A percentile compares a stretch with the other conserved stretches of the same genome.
phyloP scores from a whole-genome alignment of 2,888 invertebrate genomes.

The Ecdyonurus torrentis region DNA sequence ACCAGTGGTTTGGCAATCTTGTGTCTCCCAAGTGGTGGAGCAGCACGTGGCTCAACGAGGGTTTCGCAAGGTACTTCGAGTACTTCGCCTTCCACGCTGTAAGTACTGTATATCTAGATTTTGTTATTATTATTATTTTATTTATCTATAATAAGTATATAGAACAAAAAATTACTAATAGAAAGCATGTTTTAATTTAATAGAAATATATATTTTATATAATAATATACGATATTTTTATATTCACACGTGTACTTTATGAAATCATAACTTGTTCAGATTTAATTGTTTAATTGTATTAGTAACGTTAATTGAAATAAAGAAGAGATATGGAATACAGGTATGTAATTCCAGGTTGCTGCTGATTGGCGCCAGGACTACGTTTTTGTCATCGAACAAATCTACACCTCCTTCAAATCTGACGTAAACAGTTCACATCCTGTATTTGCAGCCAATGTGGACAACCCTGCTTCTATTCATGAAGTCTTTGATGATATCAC shows the following conservation, averaged over 20 bases:
- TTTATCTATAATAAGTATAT: neutral
- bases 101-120: too few relatives aligned
- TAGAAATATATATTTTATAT: too few relatives aligned
- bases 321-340: neutral
- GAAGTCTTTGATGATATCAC: conserved; percentile 78
- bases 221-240: too few relatives aligned
- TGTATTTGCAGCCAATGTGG: conserved; percentile 39
- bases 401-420: too few relatives aligned
- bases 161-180: neutral
- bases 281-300: too few relatives aligned
- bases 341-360: neutral
- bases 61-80: neutral
- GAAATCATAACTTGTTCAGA: too few relatives aligned
- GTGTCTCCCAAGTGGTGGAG: neutral
- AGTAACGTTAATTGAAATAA: too few relatives aligned
- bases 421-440: conserved; percentile 52
- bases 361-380: neutral
- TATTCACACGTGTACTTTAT: too few relatives aligned
- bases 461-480: conserved; percentile 56
- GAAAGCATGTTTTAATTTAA: too few relatives aligned
- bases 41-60: neutral
- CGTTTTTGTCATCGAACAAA: neutral
- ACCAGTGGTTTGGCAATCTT: neutral
- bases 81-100: neutral
- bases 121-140: neutral